These are phyloP conservation scores for Axis porcinus DNA, from an alignment of 2,113 vertebrate genomes.

Conservation along the genomic window DNA sequence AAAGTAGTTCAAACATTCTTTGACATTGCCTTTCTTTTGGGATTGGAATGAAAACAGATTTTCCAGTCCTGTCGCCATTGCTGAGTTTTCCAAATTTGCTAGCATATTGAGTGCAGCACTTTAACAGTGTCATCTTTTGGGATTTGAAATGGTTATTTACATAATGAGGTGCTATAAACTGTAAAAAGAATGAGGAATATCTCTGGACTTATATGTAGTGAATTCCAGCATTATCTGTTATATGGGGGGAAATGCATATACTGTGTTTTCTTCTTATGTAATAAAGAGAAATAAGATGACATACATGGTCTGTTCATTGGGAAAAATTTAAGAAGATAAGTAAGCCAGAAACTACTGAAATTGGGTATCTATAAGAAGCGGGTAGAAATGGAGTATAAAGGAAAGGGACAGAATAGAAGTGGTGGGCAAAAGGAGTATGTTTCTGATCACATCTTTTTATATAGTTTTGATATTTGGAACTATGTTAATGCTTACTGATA, in stretches of 20 bases:
- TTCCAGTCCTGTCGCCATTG: background rate
- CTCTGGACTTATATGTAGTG: background rate
- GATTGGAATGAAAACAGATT: background rate
- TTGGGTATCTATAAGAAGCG: background rate
- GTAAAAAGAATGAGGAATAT: background rate
- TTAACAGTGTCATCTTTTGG: background rate
- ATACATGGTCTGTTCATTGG: background rate
- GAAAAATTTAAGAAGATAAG: background rate
- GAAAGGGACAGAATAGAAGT: background rate
- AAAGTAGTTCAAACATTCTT: background rate
- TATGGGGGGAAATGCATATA: background rate
- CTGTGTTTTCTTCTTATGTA: background rate
- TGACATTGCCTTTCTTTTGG: background rate
- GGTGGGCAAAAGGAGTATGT: background rate
- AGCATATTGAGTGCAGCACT: background rate
- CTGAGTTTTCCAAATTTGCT: background rate
- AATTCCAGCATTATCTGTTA: background rate
- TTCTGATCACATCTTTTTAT: background rate
- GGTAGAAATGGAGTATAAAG: background rate
- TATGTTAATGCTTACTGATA: background rate
- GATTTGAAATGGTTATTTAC: background rate
- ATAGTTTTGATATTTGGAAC: background rate
- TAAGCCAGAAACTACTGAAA: constrained; percentile 9
- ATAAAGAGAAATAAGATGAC: background rate
- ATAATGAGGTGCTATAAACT: background rate